Base-by-base conservation (phyloP, 2,113 vertebrate species). In the Thryonomys swinderianus region DNA sequence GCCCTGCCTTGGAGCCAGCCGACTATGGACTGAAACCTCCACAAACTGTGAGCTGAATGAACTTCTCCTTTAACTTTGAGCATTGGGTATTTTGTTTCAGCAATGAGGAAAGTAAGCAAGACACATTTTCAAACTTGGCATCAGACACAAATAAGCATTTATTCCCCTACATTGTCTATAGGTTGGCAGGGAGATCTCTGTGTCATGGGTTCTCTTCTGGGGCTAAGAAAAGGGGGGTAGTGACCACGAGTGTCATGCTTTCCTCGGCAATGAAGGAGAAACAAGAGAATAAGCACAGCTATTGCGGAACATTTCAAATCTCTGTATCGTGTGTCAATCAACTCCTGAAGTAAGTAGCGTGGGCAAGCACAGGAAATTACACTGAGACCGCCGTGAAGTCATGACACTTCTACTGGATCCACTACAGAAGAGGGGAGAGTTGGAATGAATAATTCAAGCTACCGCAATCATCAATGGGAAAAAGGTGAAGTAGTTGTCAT, bases 101-200 rank as follows among this genome's bases (percentile, higher is more conserved):
- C 40, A 45, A 73, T 45, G 71, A 73, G 40, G 45, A 73, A 42
- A 45, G 12, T 27, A 45, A 45, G 40, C 13, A 73, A 45, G 71
- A 30, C 40, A 73, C 71, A 82, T 4, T 87, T 37, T 42, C 64
- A 94, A 80, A 48, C 13, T 84, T 53, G 85, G 37, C 78, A 40
- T 59, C 55, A 57, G 64, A 51, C 13, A 92, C 73, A 94, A 82
- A 40, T 53, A 83, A 84, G 45, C 21, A 90, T 81, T 92, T 84
- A 30, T 85, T 93, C 30, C 83, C 48, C 85, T 8, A 67, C 48
- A 32, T 32, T 87, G 13, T 88, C 25, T 78, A 32, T 34, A 53
- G 1, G 18, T 64, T 59, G 16, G 8, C 51, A 64, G 34, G n/a
- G 5, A 88, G 53, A 79, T 4, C 42, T 64, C 48, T 73, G 42